These are phyloP conservation scores for Temnothorax curvispinosus DNA, from an alignment of 1,140 invertebrate genomes.

Conservation along the genomic window DNA sequence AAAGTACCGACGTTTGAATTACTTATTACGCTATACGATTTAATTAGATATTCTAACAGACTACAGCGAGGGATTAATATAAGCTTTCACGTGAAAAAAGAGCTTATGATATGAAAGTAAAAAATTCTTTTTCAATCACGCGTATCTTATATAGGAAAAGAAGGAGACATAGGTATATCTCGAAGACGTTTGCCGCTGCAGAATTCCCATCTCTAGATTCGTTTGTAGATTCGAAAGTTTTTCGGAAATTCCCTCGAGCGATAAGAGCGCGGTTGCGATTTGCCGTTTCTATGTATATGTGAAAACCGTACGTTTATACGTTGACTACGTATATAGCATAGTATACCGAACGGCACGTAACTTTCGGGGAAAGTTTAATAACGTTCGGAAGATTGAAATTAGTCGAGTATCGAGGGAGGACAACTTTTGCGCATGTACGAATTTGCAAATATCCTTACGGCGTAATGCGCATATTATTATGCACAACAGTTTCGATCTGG, in stretches of 20 bases:
- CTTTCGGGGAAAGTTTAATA: constrained; percentile 69
- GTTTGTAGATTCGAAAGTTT: constrained; percentile 66
- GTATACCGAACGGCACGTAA: constrained; percentile 13
- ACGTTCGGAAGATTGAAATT: constrained; percentile 61
- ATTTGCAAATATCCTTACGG: constrained; percentile 19
- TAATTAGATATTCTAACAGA: neutral
- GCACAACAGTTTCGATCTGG: constrained; percentile 27
- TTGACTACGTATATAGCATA: neutral
- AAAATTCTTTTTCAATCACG: constrained; percentile 28
- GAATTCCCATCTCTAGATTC: constrained; percentile 54
- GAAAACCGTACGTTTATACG: neutral
- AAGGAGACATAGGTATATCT: neutral
- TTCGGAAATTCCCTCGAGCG: constrained; percentile 57
- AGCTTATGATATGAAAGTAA: neutral
- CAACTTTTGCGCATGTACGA: constrained; percentile 46
- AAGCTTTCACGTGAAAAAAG: neutral
- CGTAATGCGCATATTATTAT: constrained; percentile 49
- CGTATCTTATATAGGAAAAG: neutral
- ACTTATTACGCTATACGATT: neutral
- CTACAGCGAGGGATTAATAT: neutral
- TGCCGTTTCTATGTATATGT: constrained; percentile 27
- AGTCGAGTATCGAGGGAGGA: constrained; percentile 25
- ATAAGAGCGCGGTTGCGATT: constrained; percentile 52
- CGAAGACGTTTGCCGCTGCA: neutral
- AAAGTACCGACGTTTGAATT: neutral